Conservation (phyloP, 1,140 invertebrate genomes). For the Coptotermes formosanus region DNA sequence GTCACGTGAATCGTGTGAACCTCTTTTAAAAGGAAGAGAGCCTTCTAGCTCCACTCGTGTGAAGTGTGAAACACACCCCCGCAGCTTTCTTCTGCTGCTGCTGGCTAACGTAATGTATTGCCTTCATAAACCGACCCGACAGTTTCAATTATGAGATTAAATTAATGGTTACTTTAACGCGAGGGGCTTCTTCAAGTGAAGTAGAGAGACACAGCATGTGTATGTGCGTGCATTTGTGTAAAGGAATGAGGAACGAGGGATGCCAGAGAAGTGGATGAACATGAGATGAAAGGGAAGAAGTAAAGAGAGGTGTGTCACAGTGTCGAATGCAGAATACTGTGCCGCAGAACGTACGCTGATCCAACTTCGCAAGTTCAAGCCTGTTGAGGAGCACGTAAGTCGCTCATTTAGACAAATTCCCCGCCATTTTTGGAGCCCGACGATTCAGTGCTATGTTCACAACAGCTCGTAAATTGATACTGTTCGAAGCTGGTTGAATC, state of each 20-base stretch:
- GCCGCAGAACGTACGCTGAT: neutral
- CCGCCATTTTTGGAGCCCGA: too few relatives aligned
- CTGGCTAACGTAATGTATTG: constrained; percentile 17
- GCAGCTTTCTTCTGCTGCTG: neutral
- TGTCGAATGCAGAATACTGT: neutral
- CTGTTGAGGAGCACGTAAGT: too few relatives aligned
- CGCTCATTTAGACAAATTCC: too few relatives aligned
- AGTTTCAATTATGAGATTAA: constrained; percentile 17
- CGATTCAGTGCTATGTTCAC: too few relatives aligned
- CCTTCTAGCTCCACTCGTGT: neutral
- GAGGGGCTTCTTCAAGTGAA: constrained; percentile 13
- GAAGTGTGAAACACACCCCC: neutral
- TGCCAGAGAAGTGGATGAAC: neutral
- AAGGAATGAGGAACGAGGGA: neutral
- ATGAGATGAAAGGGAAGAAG: neutral
- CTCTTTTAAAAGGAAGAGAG: neutral
- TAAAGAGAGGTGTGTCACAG: neutral
- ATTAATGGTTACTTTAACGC: constrained; percentile 19
- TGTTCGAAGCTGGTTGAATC: too few relatives aligned
- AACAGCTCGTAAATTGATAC: too few relatives aligned
- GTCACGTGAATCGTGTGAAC: neutral
- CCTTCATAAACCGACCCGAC: constrained; percentile 5
- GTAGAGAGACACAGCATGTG: neutral
- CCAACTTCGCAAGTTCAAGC: too few relatives aligned
- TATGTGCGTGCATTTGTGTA: neutral